Percentiles rank a stretch among this genome's conserved stretches.
Conservation (phyloP, 2,888 invertebrate species). For the Pammene fasciana region DNA sequence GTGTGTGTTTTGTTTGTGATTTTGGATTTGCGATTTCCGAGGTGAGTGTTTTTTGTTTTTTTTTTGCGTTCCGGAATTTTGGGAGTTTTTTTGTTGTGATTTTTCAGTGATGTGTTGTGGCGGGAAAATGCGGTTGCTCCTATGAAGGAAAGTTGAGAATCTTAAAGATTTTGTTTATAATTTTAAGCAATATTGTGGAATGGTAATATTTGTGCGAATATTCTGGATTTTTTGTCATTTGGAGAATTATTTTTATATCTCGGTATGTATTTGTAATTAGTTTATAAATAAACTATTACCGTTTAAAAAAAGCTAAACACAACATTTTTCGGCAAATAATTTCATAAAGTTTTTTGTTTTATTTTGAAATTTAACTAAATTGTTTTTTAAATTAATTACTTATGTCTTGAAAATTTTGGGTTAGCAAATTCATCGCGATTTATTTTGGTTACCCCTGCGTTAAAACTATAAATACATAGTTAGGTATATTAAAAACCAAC, state of each 20-base stretch:
- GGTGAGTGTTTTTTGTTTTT: slow-evolving; percentile 26
- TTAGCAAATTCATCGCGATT: too few relatives aligned
- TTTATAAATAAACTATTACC: too few relatives aligned
- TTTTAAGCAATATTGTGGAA: background rate
- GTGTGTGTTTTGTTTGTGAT: slow-evolving; percentile 56
- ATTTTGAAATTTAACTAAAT: too few relatives aligned
- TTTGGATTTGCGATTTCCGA: slow-evolving; percentile 43
- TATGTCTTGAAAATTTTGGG: too few relatives aligned
- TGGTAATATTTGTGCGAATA: background rate
- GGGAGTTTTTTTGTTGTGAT: background rate
- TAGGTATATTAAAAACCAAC: too few relatives aligned
- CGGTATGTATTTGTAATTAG: background rate
- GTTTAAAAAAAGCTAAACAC: too few relatives aligned
- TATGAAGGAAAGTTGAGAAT: background rate
- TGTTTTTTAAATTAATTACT: too few relatives aligned
- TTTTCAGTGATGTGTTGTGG: slow-evolving; percentile 10
- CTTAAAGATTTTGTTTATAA: background rate
- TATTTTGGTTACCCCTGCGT: too few relatives aligned
- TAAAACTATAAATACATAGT: too few relatives aligned
- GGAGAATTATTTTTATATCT: background rate
- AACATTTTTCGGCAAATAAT: too few relatives aligned
- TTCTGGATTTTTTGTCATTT: background rate
- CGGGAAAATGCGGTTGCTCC: slow-evolving; percentile 1
- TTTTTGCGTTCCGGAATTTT: background rate
- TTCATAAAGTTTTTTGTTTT: too few relatives aligned